A percentile compares a stretch with the other conserved stretches of the same genome.
Conservation (phyloP, 2,113 vertebrate genomes). For the Oryzias woworae region DNA sequence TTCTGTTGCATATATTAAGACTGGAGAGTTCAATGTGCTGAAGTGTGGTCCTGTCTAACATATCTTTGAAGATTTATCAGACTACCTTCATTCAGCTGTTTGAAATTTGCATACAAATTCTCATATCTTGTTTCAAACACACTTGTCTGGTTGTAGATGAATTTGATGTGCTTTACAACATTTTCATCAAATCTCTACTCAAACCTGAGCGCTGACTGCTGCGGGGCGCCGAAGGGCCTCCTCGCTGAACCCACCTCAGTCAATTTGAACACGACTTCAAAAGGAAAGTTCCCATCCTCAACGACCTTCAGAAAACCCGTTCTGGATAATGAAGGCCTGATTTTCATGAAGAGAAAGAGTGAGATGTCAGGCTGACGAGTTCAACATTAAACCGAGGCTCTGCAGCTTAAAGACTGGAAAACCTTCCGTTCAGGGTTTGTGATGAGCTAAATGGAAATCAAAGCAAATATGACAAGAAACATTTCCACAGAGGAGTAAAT, state of each 20-base stretch:
- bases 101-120: too few species aligned
- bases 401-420: not conserved
- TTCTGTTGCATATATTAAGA: slow-evolving; percentile 1
- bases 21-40: not conserved
- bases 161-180: too few species aligned
- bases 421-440: slow-evolving; percentile 1
- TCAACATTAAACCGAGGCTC: slow-evolving; percentile 2
- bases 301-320: slow-evolving; percentile 33
- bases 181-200: slow-evolving; percentile 48
- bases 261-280: slow-evolving; percentile 50
- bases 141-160: too few species aligned
- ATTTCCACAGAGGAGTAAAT: not conserved
- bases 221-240: slow-evolving; percentile 24
- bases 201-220: slow-evolving; percentile 33
- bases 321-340: slow-evolving; percentile 18
- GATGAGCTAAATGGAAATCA: not conserved
- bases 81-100: too few species aligned
- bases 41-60: not conserved
- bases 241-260: slow-evolving; percentile 15
- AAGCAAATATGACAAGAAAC: slow-evolving; percentile 13
- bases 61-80: too few species aligned
- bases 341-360: slow-evolving; percentile 9
- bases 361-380: not conserved
- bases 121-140: too few species aligned
- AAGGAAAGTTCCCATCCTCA: slow-evolving; percentile 28